Base-by-base conservation (phyloP, 2,888 invertebrate species). In the Sesamia inferens region DNA sequence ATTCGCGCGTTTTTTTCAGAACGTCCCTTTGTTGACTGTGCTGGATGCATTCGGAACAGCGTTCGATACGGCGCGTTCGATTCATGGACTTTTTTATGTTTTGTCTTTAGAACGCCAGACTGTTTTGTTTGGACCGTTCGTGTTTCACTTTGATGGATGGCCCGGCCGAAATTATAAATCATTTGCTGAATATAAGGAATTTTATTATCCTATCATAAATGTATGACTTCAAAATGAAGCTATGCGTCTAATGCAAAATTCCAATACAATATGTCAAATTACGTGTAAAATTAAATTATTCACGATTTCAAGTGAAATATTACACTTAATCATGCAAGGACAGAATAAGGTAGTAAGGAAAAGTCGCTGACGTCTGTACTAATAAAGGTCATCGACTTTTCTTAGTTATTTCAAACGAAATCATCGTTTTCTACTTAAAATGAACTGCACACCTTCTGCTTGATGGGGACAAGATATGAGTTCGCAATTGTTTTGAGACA, bases 21-120 rank as follows among this genome's bases (percentile, higher is more conserved):
- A 92, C 94, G 91, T 95, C 94, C 94, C 95, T 96, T 96, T 95
- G 95, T 96, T 94, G 93, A 93, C 93, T 94, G 88, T 91, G 88
- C 91, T 93, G 91, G 92, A 92, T 93, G 92, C 93, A 92, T 94
- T 93, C 88, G 92, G 91, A 93, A 94, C 94, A 94, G 92, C 88
- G 91, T 93, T 93, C 94, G 92, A 94, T 95, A 93, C 92, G 91
- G 88, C 87, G 90, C 90, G 84, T 90, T 90, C 87, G 88, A 89
- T 90, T 92, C 88, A 87, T 81, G 65, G 68, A 67, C 81, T 87
- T 89, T 90, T 89, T 89, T 87, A 88, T 89, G 88, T 91, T 93
- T 91, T 93, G 91, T 93, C 89, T 92, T 90, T 90, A 86, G 80
- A 87, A 88, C 84, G 81, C 79, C 91, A 92, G 93, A 88, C 90